Evolutionary conservation across 2,797 vertebrate species (phyloP).

Genomic region (Artibeus lituratus): DNA sequence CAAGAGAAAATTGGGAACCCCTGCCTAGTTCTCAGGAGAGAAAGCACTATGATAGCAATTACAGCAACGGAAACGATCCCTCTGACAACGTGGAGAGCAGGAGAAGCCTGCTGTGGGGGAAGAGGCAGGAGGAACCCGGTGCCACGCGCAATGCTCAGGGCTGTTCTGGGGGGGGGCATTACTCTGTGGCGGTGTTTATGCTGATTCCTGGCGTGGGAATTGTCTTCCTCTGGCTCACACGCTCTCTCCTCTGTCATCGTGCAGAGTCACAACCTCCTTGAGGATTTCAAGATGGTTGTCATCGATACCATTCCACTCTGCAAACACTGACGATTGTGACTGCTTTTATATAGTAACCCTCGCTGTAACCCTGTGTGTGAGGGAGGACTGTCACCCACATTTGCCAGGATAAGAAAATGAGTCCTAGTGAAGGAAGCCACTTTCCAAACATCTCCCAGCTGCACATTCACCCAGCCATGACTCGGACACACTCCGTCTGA

Average conservation of each 20-base stretch:
- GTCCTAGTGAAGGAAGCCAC: not conserved
- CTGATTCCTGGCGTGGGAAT: not conserved
- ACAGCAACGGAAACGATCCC: not conserved
- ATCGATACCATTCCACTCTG: not conserved
- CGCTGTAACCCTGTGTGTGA: too few relatives aligned
- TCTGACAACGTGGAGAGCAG: not conserved
- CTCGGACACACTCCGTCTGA: not conserved
- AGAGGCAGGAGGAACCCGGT: not conserved
- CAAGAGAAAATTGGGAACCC: constrained; percentile 36
- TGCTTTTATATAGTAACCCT: not conserved
- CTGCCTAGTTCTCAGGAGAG: not conserved
- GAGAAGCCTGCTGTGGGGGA: not conserved
- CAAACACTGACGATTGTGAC: not conserved
- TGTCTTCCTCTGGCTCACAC: not conserved
- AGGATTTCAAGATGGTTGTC: not conserved
- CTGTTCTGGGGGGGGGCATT: not conserved
- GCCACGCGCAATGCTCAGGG: not conserved
- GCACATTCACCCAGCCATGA: not conserved
- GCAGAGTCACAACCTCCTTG: not conserved
- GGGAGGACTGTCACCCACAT: not conserved
- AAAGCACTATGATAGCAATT: not conserved
- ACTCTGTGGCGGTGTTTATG: not conserved
- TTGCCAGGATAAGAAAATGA: not conserved
- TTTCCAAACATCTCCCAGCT: not conserved
- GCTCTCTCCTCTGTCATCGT: not conserved